Conservation (phyloP, 1,140 invertebrate genomes). For the Pseudomyrmex concolor region DNA sequence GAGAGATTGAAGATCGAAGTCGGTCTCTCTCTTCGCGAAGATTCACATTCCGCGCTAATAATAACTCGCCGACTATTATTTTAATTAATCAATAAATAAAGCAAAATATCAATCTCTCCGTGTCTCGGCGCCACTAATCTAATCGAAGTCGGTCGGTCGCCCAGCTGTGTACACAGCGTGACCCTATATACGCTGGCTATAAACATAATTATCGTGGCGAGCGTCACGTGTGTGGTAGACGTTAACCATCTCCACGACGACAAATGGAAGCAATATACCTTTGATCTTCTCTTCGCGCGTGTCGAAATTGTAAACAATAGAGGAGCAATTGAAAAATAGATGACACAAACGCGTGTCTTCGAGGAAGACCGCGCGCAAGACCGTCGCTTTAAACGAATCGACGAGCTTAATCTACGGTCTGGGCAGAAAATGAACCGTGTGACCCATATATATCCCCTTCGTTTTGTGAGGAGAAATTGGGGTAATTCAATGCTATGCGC, state of each 20-base stretch:
- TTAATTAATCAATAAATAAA: neutral
- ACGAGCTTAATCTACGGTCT: neutral
- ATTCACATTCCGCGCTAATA: neutral
- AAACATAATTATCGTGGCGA: conserved; percentile 39
- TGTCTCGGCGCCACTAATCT: neutral
- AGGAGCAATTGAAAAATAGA: neutral
- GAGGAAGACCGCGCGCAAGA: neutral
- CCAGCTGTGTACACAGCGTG: neutral
- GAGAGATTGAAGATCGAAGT: too few relatives aligned
- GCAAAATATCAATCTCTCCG: neutral
- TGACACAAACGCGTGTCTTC: neutral
- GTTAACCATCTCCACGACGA: neutral
- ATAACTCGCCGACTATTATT: neutral
- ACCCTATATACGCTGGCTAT: neutral
- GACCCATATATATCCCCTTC: conserved; percentile 7
- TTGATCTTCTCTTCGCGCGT: neutral
- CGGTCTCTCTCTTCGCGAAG: too few relatives aligned
- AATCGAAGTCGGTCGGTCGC: neutral
- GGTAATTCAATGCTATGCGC: neutral
- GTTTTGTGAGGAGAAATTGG: neutral
- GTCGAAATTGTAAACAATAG: conserved; percentile 12
- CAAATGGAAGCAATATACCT: conserved; percentile 24
- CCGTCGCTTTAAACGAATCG: neutral
- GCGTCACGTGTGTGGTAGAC: conserved; percentile 3
- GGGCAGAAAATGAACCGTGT: neutral